Conservation (phyloP, 2,113 vertebrate species). For the Egretta garzetta region DNA sequence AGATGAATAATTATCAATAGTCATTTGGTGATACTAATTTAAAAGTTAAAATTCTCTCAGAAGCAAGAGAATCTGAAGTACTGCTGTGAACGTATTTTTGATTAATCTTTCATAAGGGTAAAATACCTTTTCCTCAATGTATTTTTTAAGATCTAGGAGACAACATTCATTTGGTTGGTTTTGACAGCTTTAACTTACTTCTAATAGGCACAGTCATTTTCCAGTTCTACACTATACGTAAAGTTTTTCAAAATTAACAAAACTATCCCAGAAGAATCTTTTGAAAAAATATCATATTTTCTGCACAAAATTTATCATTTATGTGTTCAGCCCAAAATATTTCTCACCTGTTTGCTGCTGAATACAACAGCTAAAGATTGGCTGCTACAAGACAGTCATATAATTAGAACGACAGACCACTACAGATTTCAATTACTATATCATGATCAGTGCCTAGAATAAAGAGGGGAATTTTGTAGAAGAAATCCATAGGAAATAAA, state of each 20-base stretch:
- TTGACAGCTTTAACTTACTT: background rate
- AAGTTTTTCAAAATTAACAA: slow-evolving; percentile 43
- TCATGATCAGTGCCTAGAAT: slow-evolving; percentile 68
- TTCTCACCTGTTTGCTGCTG: slow-evolving; percentile 48
- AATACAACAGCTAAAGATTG: slow-evolving; percentile 32
- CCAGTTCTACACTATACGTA: background rate
- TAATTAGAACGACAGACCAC: slow-evolving; percentile 68
- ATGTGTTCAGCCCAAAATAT: slow-evolving; percentile 18
- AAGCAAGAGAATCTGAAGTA: background rate
- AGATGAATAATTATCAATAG: background rate
- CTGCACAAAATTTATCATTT: background rate
- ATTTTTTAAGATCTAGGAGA: background rate
- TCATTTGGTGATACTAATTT: background rate
- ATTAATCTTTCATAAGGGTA: background rate
- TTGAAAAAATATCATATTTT: background rate
- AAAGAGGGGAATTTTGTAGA: slow-evolving; percentile 69
- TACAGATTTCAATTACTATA: slow-evolving; percentile 69
- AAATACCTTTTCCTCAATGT: background rate
- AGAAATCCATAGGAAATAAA: slow-evolving; percentile 71
- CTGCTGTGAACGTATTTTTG: background rate
- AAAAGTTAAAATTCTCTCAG: background rate
- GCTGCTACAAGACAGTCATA: slow-evolving; percentile 42
- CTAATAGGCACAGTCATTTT: background rate
- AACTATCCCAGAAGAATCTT: background rate
- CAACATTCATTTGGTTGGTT: background rate